These are phyloP conservation scores for Heterocephalus glaber DNA, from an alignment of 2,113 vertebrate species.

Conservation along the genomic window DNA sequence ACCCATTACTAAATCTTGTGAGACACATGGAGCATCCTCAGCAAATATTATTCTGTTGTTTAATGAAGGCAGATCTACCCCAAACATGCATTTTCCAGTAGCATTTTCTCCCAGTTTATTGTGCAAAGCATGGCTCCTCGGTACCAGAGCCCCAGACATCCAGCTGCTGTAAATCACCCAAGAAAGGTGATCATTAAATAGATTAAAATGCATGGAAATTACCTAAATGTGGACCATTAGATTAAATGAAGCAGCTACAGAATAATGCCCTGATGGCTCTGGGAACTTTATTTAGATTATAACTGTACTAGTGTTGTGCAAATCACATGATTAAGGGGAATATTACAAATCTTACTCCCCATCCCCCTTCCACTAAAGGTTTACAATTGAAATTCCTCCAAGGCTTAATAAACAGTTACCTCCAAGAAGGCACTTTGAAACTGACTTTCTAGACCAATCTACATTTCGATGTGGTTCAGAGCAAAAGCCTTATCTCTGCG, in stretches of 20 bases:
- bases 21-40: slow-evolving; percentile 29
- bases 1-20: slow-evolving; percentile 26
- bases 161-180: slow-evolving; percentile 81
- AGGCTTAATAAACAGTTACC: slow-evolving; percentile 85
- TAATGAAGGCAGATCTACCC: slow-evolving; percentile 69
- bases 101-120: slow-evolving; percentile 48
- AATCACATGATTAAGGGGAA: slow-evolving; percentile 84
- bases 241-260: slow-evolving; percentile 86
- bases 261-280: slow-evolving; percentile 81
- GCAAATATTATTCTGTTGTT: slow-evolving; percentile 69
- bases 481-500: slow-evolving; percentile 87
- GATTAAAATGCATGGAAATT: slow-evolving; percentile 88
- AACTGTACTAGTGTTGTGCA: slow-evolving; percentile 82
- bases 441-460: slow-evolving; percentile 79
- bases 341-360: slow-evolving; percentile 68
- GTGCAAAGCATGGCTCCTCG: slow-evolving; percentile 47
- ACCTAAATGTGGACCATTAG: slow-evolving; percentile 86
- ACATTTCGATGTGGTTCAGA: slow-evolving; percentile 84
- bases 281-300: slow-evolving; percentile 85
- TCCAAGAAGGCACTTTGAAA: slow-evolving; percentile 80
- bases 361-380: slow-evolving; percentile 55
- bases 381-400: slow-evolving; percentile 82
- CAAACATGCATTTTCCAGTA: slow-evolving; percentile 70
- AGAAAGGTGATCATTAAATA: slow-evolving; percentile 87
- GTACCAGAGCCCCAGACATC: slow-evolving; percentile 77